Evolutionary conservation across 1,140 invertebrate genomes (phyloP), one percentile per base, ranked within the genome.

Genomic region (Venustaconcha ellipsiformis): DNA sequence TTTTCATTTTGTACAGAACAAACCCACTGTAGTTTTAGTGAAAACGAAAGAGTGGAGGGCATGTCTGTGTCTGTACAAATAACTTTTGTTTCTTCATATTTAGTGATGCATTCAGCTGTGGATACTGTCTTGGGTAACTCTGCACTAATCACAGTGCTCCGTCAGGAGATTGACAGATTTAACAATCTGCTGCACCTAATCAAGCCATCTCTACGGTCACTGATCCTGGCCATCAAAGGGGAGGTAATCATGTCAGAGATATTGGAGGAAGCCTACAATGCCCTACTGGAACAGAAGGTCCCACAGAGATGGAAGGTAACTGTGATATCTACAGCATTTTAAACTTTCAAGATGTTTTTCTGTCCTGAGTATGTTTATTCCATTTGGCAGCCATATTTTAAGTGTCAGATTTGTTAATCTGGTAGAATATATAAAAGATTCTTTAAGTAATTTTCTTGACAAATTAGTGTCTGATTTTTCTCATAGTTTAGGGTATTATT

Each of bases 91-190:
- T 69, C 64, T 77, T 69, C 17, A 63, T 15, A 74, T 80, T 71
- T 72, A 87, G 86, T 81, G 62, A 70, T 86, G 70, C 80, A 86
- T 70, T 60, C 77, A 30, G 78, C 82, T 8, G 84, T 86, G 17
- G 77, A 84, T 57, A 62, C 74, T 8, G 74, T 86, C 20, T 76
- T 84, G 15, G 78, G 83, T 65, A 86, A 87, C 79, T 89, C 88
- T 26, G 88, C 89, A 23, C 85, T 96, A 26, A 94, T 94, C 0
- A 95, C 94, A 0, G 94, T 96, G 11, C 89, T 97, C 55, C 84
- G 94, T n/a, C 95, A 97, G 89, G 96, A 97, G 90, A 93, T 95
- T 0, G 94, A 96, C 80, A 91, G 95, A 66, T 96, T 95, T 83
- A 96, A 96, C 85, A 93, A 92, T 78, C 88, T 96, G 14, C 88